Evolutionary conservation across 1,140 invertebrate genomes (phyloP), one percentile per base, ranked within the genome.

Genomic region (Nymphalis io): DNA sequence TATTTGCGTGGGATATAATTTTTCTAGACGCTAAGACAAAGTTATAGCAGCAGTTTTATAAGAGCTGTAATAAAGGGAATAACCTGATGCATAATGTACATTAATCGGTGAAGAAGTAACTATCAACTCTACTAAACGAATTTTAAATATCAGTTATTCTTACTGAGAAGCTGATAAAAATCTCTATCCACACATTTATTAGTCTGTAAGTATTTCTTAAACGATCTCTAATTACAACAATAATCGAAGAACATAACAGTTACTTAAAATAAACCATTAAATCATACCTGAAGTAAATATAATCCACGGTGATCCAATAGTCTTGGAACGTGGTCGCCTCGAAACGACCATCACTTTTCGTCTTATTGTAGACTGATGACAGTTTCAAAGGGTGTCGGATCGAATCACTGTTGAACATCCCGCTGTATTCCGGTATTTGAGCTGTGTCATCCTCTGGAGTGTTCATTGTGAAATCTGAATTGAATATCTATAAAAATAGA

Each of bases 221-320:
- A 27, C 23, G 3, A 27, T 27, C 5, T 3, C 5, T 27, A 1
- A 1, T 3, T 3, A 27, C 3, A 27, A 27, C 5, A 27, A 27
- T 3, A 27, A 27, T 3, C 3, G 15, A 11, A 10, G 15, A 42
- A 42, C 40, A 42, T 8, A 42, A 44, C 1, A 44, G 40, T 44
- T 13, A 44, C 40, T 4, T 46, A 64, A 59, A 61, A 67, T 40
- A 73, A 18, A 61, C 21, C 38, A 20, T 12, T 21, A 61, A 39
- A 60, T 27, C 62, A 64, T 92, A 94, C 91, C 93, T 95, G 74
- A 95, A 95, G 81, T 96, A 96, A 70, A 97, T 96, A 78, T 97
- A 97, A 90, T 97, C 96, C 0, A 97, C 96, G 0, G 94, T 95
- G 10, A 95, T 88, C 96, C 96, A 97, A n/a, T 89, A 70, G 48